A percentile compares a stretch with the other conserved stretches of the same genome.
These are phyloP conservation scores for Caenorhabditis sp. DNA, from an alignment of 2,888 invertebrate genomes.

Conservation along the genomic window DNA sequence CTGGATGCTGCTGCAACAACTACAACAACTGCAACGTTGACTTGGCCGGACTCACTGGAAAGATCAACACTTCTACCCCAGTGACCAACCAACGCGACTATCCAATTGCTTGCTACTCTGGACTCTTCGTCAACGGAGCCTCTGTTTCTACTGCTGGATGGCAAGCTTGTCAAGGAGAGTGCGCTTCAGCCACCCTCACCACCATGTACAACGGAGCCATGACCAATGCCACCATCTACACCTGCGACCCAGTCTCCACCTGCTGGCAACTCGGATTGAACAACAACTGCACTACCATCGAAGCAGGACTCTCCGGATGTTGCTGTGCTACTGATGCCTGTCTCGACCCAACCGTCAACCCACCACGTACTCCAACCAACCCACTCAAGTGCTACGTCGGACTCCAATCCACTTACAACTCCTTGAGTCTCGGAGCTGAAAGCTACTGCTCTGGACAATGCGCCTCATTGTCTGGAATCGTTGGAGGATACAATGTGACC, in stretches of 20 bases:
- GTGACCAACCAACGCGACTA: conserved; percentile 50
- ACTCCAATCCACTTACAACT: conserved; percentile 62
- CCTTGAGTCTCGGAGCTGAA: conserved; percentile 64
- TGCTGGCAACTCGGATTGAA: conserved; percentile 59
- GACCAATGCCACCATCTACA: conserved; percentile 63
- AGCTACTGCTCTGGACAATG: conserved; percentile 70
- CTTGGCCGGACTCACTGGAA: conserved; percentile 51
- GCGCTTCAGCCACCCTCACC: conserved; percentile 65
- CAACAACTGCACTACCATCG: conserved; percentile 64
- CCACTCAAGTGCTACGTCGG: conserved; percentile 72
- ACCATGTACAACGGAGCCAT: conserved; percentile 48
- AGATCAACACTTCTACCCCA: conserved; percentile 41
- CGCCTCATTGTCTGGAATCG: conserved; percentile 64
- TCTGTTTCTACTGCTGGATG: conserved; percentile 59
- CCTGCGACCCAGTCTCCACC: conserved; percentile 64
- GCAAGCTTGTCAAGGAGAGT: conserved; percentile 72
- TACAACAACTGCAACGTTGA: conserved; percentile 71
- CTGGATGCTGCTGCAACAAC: conserved; percentile 73
- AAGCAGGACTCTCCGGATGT: conserved; percentile 65
- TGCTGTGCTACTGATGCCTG: conserved; percentile 68
- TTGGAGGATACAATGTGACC: conserved; percentile 65
- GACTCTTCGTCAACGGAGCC: conserved; percentile 58
- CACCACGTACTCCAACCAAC: conserved; percentile 61
- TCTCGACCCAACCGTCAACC: conserved; percentile 63
- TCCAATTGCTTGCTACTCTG: conserved; percentile 69